phyloP scores from a whole-genome alignment of 2,113 vertebrate genomes.

The Grantiella picta region DNA sequence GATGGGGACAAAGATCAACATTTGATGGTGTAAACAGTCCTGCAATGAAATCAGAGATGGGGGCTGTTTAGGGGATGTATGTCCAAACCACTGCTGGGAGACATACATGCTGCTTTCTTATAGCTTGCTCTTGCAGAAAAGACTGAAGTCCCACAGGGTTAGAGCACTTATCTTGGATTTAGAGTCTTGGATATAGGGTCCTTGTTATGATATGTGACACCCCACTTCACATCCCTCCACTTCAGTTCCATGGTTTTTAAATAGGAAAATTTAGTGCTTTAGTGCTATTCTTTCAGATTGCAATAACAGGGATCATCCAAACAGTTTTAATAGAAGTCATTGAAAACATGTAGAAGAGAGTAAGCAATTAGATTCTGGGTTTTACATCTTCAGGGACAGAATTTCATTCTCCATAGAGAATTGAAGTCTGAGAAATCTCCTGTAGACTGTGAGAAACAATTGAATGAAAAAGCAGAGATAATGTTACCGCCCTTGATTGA shows the following conservation, averaged over 20 bases:
- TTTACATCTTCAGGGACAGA: not conserved
- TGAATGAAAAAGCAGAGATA: not conserved
- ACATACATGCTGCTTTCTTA: not conserved
- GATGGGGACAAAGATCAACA: not conserved
- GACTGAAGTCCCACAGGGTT: not conserved
- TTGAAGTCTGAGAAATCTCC: not conserved
- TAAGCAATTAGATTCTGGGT: not conserved
- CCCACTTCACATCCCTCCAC: accelerated
- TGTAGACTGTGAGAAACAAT: not conserved
- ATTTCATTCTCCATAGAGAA: not conserved
- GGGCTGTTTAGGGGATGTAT: not conserved
- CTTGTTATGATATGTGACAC: not conserved
- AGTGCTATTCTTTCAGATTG: not conserved
- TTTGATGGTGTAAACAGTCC: not conserved
- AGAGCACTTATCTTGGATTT: not conserved
- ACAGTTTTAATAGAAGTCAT: not conserved
- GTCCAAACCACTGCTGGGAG: not conserved
- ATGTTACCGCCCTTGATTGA: not conserved
- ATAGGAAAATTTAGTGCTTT: not conserved
- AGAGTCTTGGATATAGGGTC: not conserved
- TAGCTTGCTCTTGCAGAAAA: not conserved
- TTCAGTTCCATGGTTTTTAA: not conserved
- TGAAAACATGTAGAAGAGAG: not conserved
- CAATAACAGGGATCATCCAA: not conserved
- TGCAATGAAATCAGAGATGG: not conserved